Evolutionary conservation across 2,797 vertebrate genomes (phyloP).

Genomic region (Alosa sapidissima): DNA sequence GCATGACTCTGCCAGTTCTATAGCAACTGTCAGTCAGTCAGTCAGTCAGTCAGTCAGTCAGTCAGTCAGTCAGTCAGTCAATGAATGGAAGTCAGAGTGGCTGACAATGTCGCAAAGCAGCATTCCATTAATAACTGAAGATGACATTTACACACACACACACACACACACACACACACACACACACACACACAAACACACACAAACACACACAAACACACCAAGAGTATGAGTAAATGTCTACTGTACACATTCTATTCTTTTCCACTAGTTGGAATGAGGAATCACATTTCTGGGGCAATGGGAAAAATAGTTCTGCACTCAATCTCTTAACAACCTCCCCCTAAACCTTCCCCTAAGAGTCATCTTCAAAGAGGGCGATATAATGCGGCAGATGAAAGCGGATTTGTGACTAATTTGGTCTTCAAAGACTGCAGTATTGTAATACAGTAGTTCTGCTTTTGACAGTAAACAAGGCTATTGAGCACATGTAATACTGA

Average conservation of each 20-base stretch:
- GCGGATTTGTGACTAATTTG: slow-evolving; percentile 43
- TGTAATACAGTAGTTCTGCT: not conserved
- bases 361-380: slow-evolving; percentile 42
- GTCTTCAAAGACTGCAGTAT: slow-evolving; percentile 41
- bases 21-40: not conserved
- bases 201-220: slow-evolving; percentile 19
- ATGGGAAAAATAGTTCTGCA: not conserved
- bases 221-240: not conserved
- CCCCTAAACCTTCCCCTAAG: slow-evolving; percentile 10
- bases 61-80: not conserved
- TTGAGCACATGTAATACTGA: not conserved
- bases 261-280: not conserved
- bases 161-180: not conserved
- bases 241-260: not conserved
- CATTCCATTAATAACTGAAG: slow-evolving; percentile 39
- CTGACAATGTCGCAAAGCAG: not conserved
- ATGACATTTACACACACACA: not conserved
- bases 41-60: not conserved
- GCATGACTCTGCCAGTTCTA: not conserved
- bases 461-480: slow-evolving; percentile 20
- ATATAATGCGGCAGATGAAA: slow-evolving; percentile 37
- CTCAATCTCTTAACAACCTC: not conserved
- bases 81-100: not conserved
- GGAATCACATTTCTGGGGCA: slow-evolving; percentile 1
- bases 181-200: not conserved